Base-by-base conservation (phyloP, 1,140 invertebrate species). In the Plutomurus gul region DNA sequence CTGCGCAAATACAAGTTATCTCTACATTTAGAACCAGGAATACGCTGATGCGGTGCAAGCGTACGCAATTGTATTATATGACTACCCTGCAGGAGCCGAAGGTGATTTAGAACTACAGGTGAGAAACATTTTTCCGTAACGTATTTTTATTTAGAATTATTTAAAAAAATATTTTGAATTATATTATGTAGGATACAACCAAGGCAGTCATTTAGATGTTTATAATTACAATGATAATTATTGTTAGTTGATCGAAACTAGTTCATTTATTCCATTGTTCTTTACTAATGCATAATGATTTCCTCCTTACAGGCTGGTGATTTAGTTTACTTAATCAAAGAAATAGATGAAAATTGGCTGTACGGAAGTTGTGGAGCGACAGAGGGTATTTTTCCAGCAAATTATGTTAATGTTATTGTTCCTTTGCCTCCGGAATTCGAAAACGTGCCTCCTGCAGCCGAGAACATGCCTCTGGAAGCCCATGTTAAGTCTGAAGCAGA, bases 321-420 rank as follows among this genome's bases (percentile, higher is more conserved):
- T 83, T 88, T 90, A 79, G 91, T 96, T 46, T 87, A 90, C 77
- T 87, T 95, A 77, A 84, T 91, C 65, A 88, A 89, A 80, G 87
- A 89, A 81, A 86, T 95, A 7, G 93, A 95, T 84, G 88, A 91
- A n/a, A 92, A 94, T 79, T 96, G 95, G 95, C 85, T 93, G 77
- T 90, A 90, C 77, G 94, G 95, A 3, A 89, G 88, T 82, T 84
- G 89, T 78, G 88, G 87, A 27, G 90, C 90, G 20, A 87, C 87
- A 70, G 90, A 92, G 85, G 95, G 95, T 60, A 92, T 95, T 76
- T 95, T 95, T 87, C 95, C 95, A 1, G 86, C 88, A 20, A 93
- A 91, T 85, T 95, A 93, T 87, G 89, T 95, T 49, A 89, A 94
- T 78, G 87, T 95, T 49, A 91, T 91, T 85, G 88, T 93, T 82